Evolutionary conservation across 2,797 vertebrate species (phyloP).

Genomic region (Distichodus sexfasciatus): DNA sequence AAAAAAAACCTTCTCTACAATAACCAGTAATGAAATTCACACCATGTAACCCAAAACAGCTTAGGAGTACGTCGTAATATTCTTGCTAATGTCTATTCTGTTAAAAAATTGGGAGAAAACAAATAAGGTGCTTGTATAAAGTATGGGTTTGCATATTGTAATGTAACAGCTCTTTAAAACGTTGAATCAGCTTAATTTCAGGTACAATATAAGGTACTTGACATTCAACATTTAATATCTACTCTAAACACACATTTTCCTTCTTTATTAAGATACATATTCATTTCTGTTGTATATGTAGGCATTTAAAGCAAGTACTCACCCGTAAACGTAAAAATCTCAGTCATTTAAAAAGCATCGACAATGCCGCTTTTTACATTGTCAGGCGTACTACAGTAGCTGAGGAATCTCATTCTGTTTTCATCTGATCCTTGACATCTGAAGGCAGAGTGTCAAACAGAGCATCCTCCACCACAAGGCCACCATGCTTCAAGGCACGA

Average conservation of each 20-base stretch:
- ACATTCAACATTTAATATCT: not conserved
- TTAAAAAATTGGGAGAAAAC: not conserved
- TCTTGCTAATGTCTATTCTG: not conserved
- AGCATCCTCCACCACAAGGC: constrained; percentile 87
- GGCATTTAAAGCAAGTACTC: constrained; percentile 46
- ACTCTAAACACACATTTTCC: not conserved
- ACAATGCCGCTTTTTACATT: constrained; percentile 7
- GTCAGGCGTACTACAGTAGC: constrained; percentile 61
- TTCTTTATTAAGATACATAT: constrained; percentile 10
- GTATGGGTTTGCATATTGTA: not conserved
- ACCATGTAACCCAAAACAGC: not conserved
- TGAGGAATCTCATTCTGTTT: constrained; percentile 80
- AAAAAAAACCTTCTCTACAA: constrained; percentile 6
- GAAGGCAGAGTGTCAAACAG: constrained; percentile 96
- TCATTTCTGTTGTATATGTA: constrained; percentile 3
- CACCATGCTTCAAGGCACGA: constrained; percentile 83
- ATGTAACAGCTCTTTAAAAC: not conserved
- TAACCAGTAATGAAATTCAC: constrained; percentile 22
- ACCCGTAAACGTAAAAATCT: constrained; percentile 46
- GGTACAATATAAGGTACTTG: not conserved
- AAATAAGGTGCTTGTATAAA: constrained; percentile 34
- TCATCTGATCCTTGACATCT: constrained; percentile 94
- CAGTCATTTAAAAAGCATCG: constrained; percentile 33
- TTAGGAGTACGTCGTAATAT: constrained; percentile 9
- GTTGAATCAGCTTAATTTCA: not conserved